Evolutionary conservation across 2,113 vertebrate genomes (phyloP), one percentile per base, ranked within the genome.

Genomic region (Labeo catla): DNA sequence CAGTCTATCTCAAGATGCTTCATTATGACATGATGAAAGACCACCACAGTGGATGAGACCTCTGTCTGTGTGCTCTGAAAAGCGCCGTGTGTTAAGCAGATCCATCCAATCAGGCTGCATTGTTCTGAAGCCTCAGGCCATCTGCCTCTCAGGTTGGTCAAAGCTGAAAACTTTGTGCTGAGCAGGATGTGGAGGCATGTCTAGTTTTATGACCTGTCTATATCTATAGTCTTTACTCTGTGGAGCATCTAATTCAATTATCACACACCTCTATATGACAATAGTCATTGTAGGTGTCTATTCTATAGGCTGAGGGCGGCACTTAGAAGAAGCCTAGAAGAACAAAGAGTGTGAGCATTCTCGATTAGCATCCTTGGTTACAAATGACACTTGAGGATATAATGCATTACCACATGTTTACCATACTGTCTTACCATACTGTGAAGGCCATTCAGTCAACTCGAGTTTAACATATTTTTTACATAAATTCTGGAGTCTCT

Each of bases 71-170:
- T n/a, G 85, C 63, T 59, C 77, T 92, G 47, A 93, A 92, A 90
- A 88, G 78, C 10, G 34, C 72, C 81, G 81, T 83, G 84, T 91
- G 87, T 81, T 85, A 76, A 91, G 81, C 78, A 92, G 90, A 90
- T 89, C 89, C 87, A 80, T 59, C 86, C 84, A 91, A 88, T 86
- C 87, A 88, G 57, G 9, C 84, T 82, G 90, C 77, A 89, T 93
- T 94, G 92, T 94, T 73, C 68, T 0, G 36, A 68, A 79, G 84
- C 76, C 92, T 89, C 70, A 52, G 86, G 70, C 94, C 94, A 95
- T 95, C 93, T 95, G 94, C 88, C 92, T 88, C 76, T 88, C 23
- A 88, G 80, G 88, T 92, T 68, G 74, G 68, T 82, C 57, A 86
- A 87, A 88, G 50, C 78, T 65, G 74, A 88, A 83, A 76, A 90